phyloP scores from a whole-genome alignment of 2,113 vertebrate genomes.

The Clupea harengus region DNA sequence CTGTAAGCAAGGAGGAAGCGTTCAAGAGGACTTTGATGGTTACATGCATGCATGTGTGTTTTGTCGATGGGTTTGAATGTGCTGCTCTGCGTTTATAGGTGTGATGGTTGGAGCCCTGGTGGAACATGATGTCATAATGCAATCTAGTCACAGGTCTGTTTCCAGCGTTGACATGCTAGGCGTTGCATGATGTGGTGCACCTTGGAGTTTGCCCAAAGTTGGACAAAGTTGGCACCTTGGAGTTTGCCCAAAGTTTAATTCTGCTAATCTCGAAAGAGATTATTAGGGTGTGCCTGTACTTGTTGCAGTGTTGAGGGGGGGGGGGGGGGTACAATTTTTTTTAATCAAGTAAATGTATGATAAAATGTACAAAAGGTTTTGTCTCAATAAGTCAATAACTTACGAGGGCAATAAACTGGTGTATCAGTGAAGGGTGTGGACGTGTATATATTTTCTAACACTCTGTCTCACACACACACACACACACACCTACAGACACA shows the following conservation, averaged over 20 bases:
- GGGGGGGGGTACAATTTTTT: not conserved
- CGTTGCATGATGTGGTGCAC: not conserved
- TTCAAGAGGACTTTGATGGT: slow-evolving; percentile 5
- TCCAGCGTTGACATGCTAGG: not conserved
- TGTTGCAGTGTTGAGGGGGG: not conserved
- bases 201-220: not conserved
- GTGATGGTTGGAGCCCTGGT: not conserved
- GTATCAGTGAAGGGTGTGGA: not conserved
- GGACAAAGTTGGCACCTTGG: too few relatives aligned
- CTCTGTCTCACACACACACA: not conserved
- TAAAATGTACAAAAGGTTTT: not conserved
- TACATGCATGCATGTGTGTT: not conserved
- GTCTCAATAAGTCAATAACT: not conserved
- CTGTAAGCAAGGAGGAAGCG: not conserved
- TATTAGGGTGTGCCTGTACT: not conserved
- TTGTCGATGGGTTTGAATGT: not conserved
- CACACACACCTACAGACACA: not conserved
- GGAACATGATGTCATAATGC: not conserved
- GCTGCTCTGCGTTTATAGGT: not conserved
- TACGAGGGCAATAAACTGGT: not conserved
- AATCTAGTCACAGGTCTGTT: not conserved
- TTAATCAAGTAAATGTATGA: not conserved
- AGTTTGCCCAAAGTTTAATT: not conserved
- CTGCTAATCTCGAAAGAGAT: not conserved
- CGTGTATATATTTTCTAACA: not conserved